Base-by-base conservation (phyloP, 2,888 invertebrate genomes). In the Idaea dimidiata region DNA sequence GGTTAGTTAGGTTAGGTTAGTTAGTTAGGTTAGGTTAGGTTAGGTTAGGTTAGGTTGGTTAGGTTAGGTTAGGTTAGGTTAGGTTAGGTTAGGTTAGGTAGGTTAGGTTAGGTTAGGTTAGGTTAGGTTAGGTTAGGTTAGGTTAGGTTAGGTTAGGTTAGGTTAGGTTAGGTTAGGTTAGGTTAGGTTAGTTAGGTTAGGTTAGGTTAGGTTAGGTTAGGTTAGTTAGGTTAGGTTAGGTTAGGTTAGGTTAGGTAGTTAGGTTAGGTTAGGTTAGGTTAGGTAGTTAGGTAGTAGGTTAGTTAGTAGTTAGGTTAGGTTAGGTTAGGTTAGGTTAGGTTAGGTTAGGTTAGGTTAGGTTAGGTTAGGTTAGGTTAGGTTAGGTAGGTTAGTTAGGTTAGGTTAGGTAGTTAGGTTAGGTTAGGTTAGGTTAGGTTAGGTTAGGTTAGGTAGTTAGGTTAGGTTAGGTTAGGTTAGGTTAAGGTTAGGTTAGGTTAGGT, bases 71-170 rank as follows among this genome's bases (percentile, higher is more conserved):
- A 43, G 53, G 17, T 57, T 56, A 57, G 62, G 62, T 59, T 59
- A 59, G 62, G 62, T 59, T 59, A 58, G 62, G 17, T 54, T 54
- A 55, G 62, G 17, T 59, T 54, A 55, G 62, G 54, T 59, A 62
- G 62, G 62, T 59, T 59, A 62, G 62, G 62, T 59, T 59, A 59
- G 62, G 62, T 59, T 59, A 62, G 59, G 62, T 59, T 59, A 62
- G 59, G 62, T 59, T 62, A 59, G 62, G 62, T 62, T 62, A 62
- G 62, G 62, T 62, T 62, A 59, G 62, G 62, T 62, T 62, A 55
- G 62, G 62, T 62, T 62, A 59, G 62, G 61, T 61, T 61, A 57
- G 61, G 61, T 61, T 61, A 57, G 61, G 61, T 61, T 62, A 59
- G 62, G 62, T 58, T 58, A 62, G 62, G 62, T 59, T 62, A 59